phyloP scores from a whole-genome alignment of 2,888 invertebrate species.

The Lycophotia porphyrea region DNA sequence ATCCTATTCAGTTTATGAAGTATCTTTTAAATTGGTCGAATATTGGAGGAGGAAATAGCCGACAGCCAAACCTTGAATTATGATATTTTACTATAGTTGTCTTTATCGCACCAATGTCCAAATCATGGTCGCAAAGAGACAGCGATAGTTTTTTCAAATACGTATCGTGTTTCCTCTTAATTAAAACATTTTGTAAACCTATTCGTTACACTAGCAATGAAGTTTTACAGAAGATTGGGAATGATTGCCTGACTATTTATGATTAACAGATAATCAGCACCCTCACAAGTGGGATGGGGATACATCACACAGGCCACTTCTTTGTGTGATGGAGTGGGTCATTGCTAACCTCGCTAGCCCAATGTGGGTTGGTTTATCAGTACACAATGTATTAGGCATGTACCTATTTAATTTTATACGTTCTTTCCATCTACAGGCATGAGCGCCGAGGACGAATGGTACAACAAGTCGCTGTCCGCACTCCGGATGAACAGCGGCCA shows the following conservation, averaged over 20 bases:
- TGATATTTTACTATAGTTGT: too few species aligned
- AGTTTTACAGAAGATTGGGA: neutral
- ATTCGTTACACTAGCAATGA: neutral
- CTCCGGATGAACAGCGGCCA: constrained; percentile 99
- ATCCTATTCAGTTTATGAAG: too few species aligned
- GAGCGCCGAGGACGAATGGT: constrained; percentile 99
- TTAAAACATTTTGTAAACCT: neutral
- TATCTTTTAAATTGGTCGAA: too few species aligned
- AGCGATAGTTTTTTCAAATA: too few species aligned
- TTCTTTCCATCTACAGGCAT: constrained; percentile 92
- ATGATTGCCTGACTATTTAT: neutral
- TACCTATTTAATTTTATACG: neutral
- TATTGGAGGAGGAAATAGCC: too few species aligned
- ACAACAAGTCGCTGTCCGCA: constrained; percentile 99
- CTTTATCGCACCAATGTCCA: too few species aligned
- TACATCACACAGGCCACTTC: neutral
- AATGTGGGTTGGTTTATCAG: neutral
- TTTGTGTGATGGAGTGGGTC: neutral
- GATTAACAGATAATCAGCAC: neutral
- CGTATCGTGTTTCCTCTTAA: too few species aligned
- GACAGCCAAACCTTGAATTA: too few species aligned
- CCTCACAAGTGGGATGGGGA: neutral
- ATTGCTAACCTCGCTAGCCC: neutral
- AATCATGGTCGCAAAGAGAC: too few species aligned
- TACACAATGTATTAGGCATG: neutral